These are phyloP conservation scores for Carpatolechia fugitivella DNA, from an alignment of 2,888 invertebrate species.

Conservation along the genomic window DNA sequence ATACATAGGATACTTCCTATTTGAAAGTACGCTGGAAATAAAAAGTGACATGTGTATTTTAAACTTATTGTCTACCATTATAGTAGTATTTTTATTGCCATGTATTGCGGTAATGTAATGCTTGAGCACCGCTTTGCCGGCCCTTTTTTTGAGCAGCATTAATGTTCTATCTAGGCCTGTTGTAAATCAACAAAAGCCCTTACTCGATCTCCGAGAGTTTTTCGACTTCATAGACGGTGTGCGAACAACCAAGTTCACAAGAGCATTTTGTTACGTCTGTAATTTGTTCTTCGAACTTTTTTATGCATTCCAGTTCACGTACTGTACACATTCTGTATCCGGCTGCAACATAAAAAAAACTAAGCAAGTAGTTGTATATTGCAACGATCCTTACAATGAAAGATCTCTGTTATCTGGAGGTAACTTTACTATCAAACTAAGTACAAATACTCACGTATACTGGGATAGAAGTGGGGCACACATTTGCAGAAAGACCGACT, in stretches of 20 bases:
- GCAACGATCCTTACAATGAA: background rate
- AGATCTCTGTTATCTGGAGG: too few relatives aligned
- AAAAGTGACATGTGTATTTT: too few relatives aligned
- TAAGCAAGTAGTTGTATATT: background rate
- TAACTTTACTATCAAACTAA: too few relatives aligned
- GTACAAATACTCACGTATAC: slow-evolving; percentile 61
- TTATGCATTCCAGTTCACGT: slow-evolving; percentile 80
- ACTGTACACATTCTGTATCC: slow-evolving; percentile 80
- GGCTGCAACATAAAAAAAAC: slow-evolving; percentile 35
- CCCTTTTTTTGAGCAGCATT: background rate
- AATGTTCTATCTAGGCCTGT: too few relatives aligned
- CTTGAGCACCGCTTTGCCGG: background rate
- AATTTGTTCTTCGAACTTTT: slow-evolving; percentile 71
- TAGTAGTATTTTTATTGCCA: background rate
- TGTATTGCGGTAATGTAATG: too few relatives aligned
- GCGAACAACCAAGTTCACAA: slow-evolving; percentile 86
- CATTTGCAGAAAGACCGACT: slow-evolving; percentile 83
- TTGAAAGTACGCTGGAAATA: too few relatives aligned
- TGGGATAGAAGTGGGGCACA: slow-evolving; percentile 85
- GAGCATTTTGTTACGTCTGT: slow-evolving; percentile 80
- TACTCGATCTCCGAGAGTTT: slow-evolving; percentile 83
- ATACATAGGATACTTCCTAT: too few relatives aligned
- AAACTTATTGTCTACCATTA: background rate
- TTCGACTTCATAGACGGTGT: slow-evolving; percentile 87
- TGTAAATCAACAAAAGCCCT: too few relatives aligned